Conservation (phyloP, 1,140 invertebrate genomes). For the Formica selysi region DNA sequence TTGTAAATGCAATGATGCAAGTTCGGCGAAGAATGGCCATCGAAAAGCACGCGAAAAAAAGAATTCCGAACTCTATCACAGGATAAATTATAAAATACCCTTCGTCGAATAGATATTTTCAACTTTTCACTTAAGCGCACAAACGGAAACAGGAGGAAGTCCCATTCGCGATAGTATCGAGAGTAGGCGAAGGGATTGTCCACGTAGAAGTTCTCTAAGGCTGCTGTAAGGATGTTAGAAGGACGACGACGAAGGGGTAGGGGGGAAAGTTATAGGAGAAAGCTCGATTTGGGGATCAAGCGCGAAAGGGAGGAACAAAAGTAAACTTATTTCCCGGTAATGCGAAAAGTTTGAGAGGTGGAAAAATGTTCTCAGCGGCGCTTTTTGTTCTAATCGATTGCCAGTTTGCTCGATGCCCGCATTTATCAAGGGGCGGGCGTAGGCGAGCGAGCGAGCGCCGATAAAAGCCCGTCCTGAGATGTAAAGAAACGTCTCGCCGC, state of each 20-base stretch:
- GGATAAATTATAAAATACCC: conserved; percentile 54
- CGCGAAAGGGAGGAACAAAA: conserved; percentile 62
- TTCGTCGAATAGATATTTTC: conserved; percentile 47
- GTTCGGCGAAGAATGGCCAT: background rate
- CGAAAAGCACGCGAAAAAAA: background rate
- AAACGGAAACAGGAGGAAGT: conserved; percentile 27
- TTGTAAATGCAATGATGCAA: conserved; percentile 14
- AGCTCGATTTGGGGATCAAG: conserved; percentile 60
- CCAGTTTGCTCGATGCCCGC: conserved; percentile 65
- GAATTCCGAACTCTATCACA: conserved; percentile 15
- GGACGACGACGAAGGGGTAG: background rate
- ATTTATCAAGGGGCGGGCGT: conserved; percentile 64
- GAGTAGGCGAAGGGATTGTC: conserved; percentile 50
- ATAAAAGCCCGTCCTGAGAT: conserved; percentile 53
- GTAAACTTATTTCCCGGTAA: conserved; percentile 73
- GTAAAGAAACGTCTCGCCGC: conserved; percentile 59
- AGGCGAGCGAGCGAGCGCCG: conserved; percentile 41
- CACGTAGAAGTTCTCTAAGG: conserved; percentile 52
- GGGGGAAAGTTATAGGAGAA: conserved; percentile 5
- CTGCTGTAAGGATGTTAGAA: conserved; percentile 31
- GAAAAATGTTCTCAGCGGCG: conserved; percentile 64
- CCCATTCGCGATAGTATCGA: conserved; percentile 37
- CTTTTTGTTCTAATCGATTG: conserved; percentile 72
- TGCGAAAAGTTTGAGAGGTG: conserved; percentile 72
- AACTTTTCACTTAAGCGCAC: conserved; percentile 62